phyloP scores from a whole-genome alignment of 2,888 invertebrate species.

The Brachylomia viminalis region DNA sequence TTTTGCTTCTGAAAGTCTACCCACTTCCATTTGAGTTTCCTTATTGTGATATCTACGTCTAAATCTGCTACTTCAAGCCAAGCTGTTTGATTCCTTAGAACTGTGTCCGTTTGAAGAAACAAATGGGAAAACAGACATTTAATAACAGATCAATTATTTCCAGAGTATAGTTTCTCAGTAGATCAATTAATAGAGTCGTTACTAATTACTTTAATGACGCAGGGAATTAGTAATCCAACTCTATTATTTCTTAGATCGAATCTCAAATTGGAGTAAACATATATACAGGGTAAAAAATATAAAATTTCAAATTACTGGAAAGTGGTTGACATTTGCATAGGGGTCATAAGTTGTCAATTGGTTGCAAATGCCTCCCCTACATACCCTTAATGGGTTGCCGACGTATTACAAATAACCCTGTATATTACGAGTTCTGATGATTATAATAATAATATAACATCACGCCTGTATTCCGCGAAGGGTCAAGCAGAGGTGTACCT shows the following conservation, averaged over 20 bases:
- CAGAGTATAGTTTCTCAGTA: slow-evolving; percentile 3
- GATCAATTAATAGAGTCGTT: slow-evolving; percentile 1
- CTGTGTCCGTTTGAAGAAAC: background rate
- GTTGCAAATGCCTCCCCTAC: too few species aligned
- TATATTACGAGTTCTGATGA: background rate
- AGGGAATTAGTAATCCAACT: background rate
- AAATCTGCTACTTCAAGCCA: background rate
- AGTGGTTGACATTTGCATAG: too few species aligned
- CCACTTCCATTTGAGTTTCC: background rate
- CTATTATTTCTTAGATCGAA: background rate
- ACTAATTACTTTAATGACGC: slow-evolving; percentile 10
- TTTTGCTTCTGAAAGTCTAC: background rate
- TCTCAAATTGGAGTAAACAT: background rate
- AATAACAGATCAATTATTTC: slow-evolving; percentile 26
- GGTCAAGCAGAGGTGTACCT: background rate
- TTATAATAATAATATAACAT: background rate
- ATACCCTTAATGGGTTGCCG: too few species aligned
- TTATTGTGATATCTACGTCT: background rate
- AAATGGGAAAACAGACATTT: background rate
- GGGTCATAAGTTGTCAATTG: too few species aligned
- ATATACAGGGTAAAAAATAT: too few species aligned
- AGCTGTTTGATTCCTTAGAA: background rate
- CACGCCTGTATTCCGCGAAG: background rate
- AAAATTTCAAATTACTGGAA: too few species aligned
- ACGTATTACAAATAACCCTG: too few species aligned